Evolutionary conservation across 2,888 invertebrate genomes (phyloP).

Genomic region (Agrilus cyanescens): DNA sequence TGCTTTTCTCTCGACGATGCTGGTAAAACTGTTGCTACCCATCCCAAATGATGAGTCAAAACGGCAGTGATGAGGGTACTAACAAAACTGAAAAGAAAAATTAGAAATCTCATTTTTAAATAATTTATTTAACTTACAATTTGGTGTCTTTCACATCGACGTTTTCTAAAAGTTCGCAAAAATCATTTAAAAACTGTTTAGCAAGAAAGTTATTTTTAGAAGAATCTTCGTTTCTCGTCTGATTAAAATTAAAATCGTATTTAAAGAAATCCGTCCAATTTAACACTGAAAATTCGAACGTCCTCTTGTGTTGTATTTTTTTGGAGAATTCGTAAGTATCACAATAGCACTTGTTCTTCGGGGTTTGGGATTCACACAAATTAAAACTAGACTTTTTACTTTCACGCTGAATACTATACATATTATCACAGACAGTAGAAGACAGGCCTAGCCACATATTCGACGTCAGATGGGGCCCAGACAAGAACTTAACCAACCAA

Average conservation of each 20-base stretch:
- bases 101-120: conserved; percentile 2
- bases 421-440: conserved; percentile 21
- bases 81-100: conserved; percentile 61
- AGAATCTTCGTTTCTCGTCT: too few species aligned
- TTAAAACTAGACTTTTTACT: background rate
- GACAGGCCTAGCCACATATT: conserved; percentile 27
- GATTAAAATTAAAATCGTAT: too few species aligned
- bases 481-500: conserved; percentile 46
- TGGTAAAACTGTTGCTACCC: conserved; percentile 66
- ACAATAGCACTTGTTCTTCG: too few species aligned
- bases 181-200: conserved; percentile 39
- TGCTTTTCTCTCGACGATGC: conserved; percentile 32
- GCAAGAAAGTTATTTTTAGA: conserved; percentile 23
- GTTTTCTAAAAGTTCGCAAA: conserved; percentile 55
- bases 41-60: conserved; percentile 80
- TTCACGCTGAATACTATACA: conserved; percentile 17
- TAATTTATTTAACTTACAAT: conserved; percentile 75
- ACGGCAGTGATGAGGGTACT: conserved; percentile 82
- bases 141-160: conserved; percentile 79
- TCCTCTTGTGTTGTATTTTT: too few species aligned
- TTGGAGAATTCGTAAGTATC: too few species aligned
- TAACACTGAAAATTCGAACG: too few species aligned
- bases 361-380: too few species aligned
- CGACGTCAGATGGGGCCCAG: conserved; percentile 21
- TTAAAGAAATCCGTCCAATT: too few species aligned